Percentiles rank a stretch among this genome's conserved stretches.
Evolutionary conservation across 35 echinoderm and acorn worm genomes (phyloP).

Genomic region (Ophiothrix spiculata): DNA sequence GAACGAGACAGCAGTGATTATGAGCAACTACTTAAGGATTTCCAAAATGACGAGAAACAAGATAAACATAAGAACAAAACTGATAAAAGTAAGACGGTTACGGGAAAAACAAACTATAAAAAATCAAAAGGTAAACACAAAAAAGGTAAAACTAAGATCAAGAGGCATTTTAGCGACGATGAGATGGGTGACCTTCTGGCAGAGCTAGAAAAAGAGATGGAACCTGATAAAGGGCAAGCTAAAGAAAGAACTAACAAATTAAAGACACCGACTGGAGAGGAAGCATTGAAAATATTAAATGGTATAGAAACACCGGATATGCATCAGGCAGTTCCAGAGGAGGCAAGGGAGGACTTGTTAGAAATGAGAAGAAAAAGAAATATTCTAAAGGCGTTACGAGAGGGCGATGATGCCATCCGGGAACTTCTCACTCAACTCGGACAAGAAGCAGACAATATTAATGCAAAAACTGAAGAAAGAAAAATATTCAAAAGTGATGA

Average conservation of each 20-base stretch:
- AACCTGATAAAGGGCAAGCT: background rate
- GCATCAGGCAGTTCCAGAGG: background rate
- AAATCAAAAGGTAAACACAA: background rate
- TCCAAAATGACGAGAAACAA: background rate
- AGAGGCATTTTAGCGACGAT: background rate
- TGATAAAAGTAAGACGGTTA: background rate
- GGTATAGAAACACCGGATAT: background rate
- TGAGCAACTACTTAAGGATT: background rate
- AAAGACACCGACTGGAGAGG: background rate
- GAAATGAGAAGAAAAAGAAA: background rate
- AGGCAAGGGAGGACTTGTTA: background rate
- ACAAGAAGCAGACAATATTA: background rate
- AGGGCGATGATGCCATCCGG: background rate
- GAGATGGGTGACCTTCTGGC: background rate
- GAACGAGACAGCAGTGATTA: background rate
- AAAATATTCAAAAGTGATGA: background rate
- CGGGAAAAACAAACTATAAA: too few species aligned
- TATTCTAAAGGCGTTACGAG: background rate
- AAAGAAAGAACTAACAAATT: background rate
- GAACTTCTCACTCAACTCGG: background rate
- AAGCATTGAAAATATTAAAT: background rate
- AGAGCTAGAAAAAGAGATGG: background rate
- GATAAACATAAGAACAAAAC: background rate
- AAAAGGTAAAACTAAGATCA: background rate
- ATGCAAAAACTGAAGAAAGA: background rate